A percentile compares a stretch with the other conserved stretches of the same genome.
Conservation (phyloP, 2,888 invertebrate genomes). For the Galerucella nymphaeae region DNA sequence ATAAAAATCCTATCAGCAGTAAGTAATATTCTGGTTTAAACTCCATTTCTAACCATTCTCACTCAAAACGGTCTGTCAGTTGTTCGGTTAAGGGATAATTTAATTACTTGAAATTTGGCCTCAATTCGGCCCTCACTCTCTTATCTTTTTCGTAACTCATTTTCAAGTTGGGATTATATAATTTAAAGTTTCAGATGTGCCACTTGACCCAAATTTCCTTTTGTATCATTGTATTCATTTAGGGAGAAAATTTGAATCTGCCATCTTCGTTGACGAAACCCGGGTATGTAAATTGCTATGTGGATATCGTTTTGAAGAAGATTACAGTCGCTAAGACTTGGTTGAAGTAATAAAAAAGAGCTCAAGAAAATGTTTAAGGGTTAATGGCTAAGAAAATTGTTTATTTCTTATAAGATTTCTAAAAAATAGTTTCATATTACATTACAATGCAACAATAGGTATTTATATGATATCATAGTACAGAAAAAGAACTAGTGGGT, state of each 20-base stretch:
- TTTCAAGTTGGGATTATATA: slow-evolving; percentile 56
- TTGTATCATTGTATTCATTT: slow-evolving; percentile 53
- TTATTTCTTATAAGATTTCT: background rate
- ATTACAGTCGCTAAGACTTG: slow-evolving; percentile 8
- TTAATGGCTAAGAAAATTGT: background rate
- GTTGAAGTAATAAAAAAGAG: slow-evolving; percentile 13
- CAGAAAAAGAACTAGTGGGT: too few species aligned
- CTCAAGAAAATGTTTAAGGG: background rate
- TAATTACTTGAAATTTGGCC: background rate
- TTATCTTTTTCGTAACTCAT: slow-evolving; percentile 57
- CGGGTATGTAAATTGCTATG: slow-evolving; percentile 39
- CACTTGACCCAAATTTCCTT: slow-evolving; percentile 55
- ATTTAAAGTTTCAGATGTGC: slow-evolving; percentile 57
- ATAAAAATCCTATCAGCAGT: too few species aligned
- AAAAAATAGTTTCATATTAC: background rate
- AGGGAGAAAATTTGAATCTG: slow-evolving; percentile 48
- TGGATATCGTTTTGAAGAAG: slow-evolving; percentile 27
- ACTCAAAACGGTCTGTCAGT: background rate
- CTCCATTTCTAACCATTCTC: too few species aligned
- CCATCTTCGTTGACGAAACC: slow-evolving; percentile 44
- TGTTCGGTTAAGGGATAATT: background rate
- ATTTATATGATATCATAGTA: too few species aligned
- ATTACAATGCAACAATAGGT: too few species aligned
- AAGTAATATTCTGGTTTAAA: too few species aligned
- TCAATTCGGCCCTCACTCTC: slow-evolving; percentile 17